Percentiles rank a stretch among this genome's conserved stretches.
Conservation (phyloP, 2,888 invertebrate species). For the Alcis repandata region DNA sequence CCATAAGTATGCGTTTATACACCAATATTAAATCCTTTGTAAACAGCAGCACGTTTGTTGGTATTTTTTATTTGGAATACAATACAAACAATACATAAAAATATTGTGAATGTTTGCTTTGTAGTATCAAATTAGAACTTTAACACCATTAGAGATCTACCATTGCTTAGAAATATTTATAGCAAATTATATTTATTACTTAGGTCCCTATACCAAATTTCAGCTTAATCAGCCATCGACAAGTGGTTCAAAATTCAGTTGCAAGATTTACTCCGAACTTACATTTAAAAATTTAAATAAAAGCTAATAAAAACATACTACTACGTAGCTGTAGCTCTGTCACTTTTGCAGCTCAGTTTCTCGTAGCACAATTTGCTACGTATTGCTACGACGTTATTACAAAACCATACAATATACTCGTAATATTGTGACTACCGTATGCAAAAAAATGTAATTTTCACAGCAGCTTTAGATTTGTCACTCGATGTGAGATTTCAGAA, state of each 20-base stretch:
- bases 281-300: no score
- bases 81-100: not conserved
- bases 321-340: not conserved
- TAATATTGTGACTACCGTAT: slow-evolving; percentile 6
- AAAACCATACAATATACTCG: not conserved
- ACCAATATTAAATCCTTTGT: slow-evolving; percentile 43
- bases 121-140: no score
- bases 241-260: no score
- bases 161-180: no score
- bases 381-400: slow-evolving; percentile 5
- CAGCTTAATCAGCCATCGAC: no score
- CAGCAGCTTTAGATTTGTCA: slow-evolving; percentile 14
- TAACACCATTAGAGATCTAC: no score
- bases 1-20: slow-evolving; percentile 29
- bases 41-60: slow-evolving; percentile 45
- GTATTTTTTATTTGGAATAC: slow-evolving; percentile 28
- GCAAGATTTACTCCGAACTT: no score
- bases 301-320: not conserved
- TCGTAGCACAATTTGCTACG: not conserved
- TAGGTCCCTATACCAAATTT: no score
- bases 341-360: not conserved
- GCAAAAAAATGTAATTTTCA: slow-evolving; percentile 9
- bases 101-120: no score
- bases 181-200: no score
- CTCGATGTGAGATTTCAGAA: slow-evolving; percentile 10